Conservation (phyloP, 2,888 invertebrate species). For the Acrobasis repandana region DNA sequence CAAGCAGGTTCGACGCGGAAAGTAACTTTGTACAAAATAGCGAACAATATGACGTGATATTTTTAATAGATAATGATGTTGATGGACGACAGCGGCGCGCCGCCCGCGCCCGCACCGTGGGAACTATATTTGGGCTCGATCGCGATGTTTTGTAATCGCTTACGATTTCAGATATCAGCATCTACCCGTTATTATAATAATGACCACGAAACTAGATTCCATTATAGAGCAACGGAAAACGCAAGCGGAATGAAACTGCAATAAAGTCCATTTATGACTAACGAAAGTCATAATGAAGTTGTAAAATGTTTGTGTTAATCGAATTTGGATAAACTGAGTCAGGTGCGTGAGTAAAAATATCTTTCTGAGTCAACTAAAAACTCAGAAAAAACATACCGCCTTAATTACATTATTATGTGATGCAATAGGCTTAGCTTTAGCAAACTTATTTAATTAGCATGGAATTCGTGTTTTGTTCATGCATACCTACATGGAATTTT, state of each 20-base stretch:
- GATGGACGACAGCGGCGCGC: constrained; percentile 73
- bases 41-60: constrained; percentile 81
- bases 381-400: no score
- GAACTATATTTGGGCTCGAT: constrained; percentile 76
- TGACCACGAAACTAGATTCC: constrained; percentile 32
- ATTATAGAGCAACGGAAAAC: constrained; percentile 24
- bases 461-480: neutral
- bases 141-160: constrained; percentile 70
- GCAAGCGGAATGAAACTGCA: constrained; percentile 5
- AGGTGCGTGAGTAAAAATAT: neutral
- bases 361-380: neutral
- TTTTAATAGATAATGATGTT: constrained; percentile 82
- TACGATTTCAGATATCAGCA: constrained; percentile 55
- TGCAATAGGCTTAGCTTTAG: neutral
- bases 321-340: neutral
- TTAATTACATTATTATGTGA: no score
- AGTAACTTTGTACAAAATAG: constrained; percentile 78
- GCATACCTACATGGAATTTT: neutral
- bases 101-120: constrained; percentile 68
- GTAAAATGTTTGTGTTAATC: neutral
- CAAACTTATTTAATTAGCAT: neutral
- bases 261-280: constrained; percentile 9
- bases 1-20: constrained; percentile 57
- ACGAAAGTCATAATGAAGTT: neutral
- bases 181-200: constrained; percentile 51